Evolutionary conservation across 2,113 vertebrate species (phyloP), one percentile per base, ranked within the genome.

Genomic region (Carassius auratus): DNA sequence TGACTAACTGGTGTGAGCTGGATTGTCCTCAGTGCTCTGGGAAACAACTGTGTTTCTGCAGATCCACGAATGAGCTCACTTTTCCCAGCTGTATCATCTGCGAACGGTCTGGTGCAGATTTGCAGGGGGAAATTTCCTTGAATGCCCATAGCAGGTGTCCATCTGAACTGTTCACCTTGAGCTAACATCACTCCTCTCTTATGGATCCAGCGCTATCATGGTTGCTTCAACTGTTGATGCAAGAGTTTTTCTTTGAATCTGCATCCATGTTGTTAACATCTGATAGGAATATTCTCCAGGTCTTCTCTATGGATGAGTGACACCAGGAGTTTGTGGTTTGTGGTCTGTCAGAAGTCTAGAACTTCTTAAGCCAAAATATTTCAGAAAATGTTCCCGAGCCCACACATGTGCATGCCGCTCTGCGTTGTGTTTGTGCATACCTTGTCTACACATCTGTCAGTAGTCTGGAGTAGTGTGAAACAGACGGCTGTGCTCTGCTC

Each of bases 361-460:
- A 45, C 57, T 26, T 64, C 59, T 38, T 23, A 48, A 30, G 78
- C 78, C 78, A 81, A 81, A 68, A 50, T 68, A 68, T 81, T 50
- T 81, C 78, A 68, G 6, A n/a, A 62, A 80, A 80, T 80, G 38
- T 81, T 66, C 61, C 78, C 10, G 6, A 23, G 78, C 61, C 78
- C 78, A 81, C 78, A 81, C 78, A 68, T 81, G 78, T 81, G 78
- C 38, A 80, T 26, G 77, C 17, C 12, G 9, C 57, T 42, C 77
- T 64, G 42, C 10, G 61, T 69, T 83, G 81, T 55, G 10, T 71
- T 48, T 82, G 62, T 71, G 80, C 64, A 71, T 82, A 71, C 81
- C 81, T 57, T 38, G 17, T 71, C 81, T 71, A 71, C 81, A 71
- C 81, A 83, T 83, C 81, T 83, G 81, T 83, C 81, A 83, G 61